Percentiles rank a stretch among this genome's conserved stretches.
These are phyloP conservation scores for Zophobas morio DNA, from an alignment of 1,140 invertebrate species.

Conservation along the genomic window DNA sequence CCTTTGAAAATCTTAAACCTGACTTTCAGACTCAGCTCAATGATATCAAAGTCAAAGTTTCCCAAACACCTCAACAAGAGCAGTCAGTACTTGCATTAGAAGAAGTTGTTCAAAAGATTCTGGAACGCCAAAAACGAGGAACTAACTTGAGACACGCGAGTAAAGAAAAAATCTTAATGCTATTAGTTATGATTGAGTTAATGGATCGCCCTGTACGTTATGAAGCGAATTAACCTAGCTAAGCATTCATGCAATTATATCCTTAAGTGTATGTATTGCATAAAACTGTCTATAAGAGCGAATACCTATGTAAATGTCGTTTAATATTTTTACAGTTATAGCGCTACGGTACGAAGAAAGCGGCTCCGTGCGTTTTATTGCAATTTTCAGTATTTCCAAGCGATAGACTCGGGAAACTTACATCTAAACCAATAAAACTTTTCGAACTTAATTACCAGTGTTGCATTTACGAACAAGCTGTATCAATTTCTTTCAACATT, in stretches of 20 bases:
- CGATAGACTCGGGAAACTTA: constrained; percentile 36
- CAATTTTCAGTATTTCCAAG: constrained; percentile 40
- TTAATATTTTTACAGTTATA: constrained; percentile 41
- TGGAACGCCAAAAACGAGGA: no score
- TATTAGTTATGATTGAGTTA: no score
- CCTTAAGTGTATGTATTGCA: constrained; percentile 38
- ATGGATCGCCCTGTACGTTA: not conserved
- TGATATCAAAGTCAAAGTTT: no score
- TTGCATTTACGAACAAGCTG: constrained; percentile 36
- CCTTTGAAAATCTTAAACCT: no score
- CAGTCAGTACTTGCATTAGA: no score
- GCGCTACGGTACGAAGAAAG: constrained; percentile 18
- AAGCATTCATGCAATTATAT: constrained; percentile 39
- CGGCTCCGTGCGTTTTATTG: constrained; percentile 37
- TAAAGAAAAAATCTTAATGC: no score
- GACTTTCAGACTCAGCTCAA: no score
- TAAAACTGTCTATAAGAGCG: constrained; percentile 28
- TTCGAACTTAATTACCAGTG: constrained; percentile 35
- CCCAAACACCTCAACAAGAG: no score
- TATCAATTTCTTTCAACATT: constrained; percentile 24
- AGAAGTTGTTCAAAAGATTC: no score
- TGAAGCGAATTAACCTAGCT: constrained; percentile 5
- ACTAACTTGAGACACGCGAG: no score
- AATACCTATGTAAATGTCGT: constrained; percentile 38
- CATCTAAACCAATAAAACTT: constrained; percentile 37